Base-by-base conservation (phyloP, 2,888 invertebrate species). In the Ophion ellenae region DNA sequence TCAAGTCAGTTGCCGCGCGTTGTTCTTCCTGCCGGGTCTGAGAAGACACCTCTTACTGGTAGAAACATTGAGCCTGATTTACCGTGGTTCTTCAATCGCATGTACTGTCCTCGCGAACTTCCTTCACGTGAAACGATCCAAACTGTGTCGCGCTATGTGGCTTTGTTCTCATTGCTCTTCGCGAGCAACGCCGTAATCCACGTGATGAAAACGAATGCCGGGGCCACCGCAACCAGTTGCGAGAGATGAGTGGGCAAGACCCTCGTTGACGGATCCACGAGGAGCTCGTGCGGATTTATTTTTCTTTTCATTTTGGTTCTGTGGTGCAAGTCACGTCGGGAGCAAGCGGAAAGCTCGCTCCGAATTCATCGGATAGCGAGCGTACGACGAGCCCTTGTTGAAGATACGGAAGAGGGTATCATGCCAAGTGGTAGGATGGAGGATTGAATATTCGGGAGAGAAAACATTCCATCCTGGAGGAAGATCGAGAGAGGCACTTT, bases 381-480 rank as follows among this genome's bases (percentile, higher is more conserved):
- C 63, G 36, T 11, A 61, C 40, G n/a, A 28, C 11, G 40, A 71
- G 63, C 57, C 11, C 14, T 63, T 61, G 71, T 24, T 76, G 57
- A 24, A 63, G 64, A 63, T 24, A 71, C 61, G 61, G 63, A 73
- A 67, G 79, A 71, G 47, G 36, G 70, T 61, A 61, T 40, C 28
- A 53, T n/a, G 40, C 24, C 81, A 32, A 67, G 28, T 47, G 28
- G 66, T 53, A 81, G 66, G n/a, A 78, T 53, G 70, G 61, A 81
- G 75, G 66, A 78, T 83, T 83, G 81, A 86, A 78, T 86, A 69
- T 40, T 75, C 61, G 67, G 71, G 76, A 32, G 70, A 45, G 66
- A 17, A 64, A 70, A 59, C 24, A 57, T 63, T 36, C 40, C 67
- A 20, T 74, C 61, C n/a, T 47, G 53, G 11, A 57, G 59, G 24